Conservation (phyloP, 2,797 vertebrate genomes). For the Enteromius viviparus region DNA sequence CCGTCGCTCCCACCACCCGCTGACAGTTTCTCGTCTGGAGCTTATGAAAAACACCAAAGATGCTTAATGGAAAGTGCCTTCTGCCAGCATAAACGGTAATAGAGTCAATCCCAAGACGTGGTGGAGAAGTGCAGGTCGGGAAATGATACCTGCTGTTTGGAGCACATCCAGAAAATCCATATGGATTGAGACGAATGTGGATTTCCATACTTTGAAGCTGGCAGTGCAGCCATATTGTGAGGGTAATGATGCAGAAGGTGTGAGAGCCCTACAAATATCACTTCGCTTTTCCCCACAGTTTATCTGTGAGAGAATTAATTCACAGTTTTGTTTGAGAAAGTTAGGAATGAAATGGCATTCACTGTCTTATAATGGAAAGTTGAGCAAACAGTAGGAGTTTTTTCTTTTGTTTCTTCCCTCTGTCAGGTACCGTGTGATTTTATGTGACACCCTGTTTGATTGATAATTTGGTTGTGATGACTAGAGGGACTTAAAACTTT, state of each 20-base stretch:
- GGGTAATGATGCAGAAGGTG: conserved; percentile 32
- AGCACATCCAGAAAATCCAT: conserved; percentile 36
- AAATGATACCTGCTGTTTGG: conserved; percentile 47
- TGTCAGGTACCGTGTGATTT: conserved; percentile 2
- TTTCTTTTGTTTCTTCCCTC: neutral
- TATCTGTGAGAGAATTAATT: conserved; percentile 19
- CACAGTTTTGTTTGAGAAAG: neutral
- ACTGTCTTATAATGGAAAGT: conserved; percentile 22
- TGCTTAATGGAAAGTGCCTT: conserved; percentile 33
- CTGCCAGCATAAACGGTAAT: conserved; percentile 18
- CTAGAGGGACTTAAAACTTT: conserved; percentile 49
- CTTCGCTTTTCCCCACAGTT: conserved; percentile 17
- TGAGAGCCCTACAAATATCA: conserved; percentile 18
- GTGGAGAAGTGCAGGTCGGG: conserved; percentile 26
- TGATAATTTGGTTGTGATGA: conserved; percentile 57
- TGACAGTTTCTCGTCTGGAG: conserved; percentile 32
- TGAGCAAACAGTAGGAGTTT: conserved; percentile 2
- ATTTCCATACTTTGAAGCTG: conserved; percentile 45
- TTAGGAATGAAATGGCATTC: neutral
- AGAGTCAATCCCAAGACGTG: conserved; percentile 14
- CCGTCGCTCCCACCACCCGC: neutral
- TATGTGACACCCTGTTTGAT: conserved; percentile 46
- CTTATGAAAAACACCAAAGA: conserved; percentile 38
- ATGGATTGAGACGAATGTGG: conserved; percentile 34
- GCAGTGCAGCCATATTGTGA: conserved; percentile 43